A percentile compares a stretch with the other conserved stretches of the same genome.
Conservation (phyloP, 1,140 invertebrate genomes). For the Lepidurus arcticus region DNA sequence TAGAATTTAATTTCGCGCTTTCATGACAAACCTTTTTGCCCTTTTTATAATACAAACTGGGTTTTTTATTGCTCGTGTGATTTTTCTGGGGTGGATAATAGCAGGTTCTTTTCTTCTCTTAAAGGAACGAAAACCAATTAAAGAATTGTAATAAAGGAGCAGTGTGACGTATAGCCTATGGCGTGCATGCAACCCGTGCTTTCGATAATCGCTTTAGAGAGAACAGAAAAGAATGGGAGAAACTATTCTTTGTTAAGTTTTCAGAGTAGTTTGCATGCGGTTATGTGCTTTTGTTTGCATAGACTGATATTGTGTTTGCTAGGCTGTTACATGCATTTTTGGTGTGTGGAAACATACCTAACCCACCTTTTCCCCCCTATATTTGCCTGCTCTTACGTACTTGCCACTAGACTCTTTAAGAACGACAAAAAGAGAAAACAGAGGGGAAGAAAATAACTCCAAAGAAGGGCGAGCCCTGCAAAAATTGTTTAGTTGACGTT, state of each 20-base stretch:
- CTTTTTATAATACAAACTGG: neutral
- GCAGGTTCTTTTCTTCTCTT: neutral
- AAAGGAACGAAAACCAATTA: neutral
- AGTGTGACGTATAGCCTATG: neutral
- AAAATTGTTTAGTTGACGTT: constrained; percentile 5
- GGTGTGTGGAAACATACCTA: too few relatives aligned
- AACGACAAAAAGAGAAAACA: too few relatives aligned
- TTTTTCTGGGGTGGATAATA: neutral
- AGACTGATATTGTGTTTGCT: neutral
- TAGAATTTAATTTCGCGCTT: neutral
- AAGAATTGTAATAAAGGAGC: neutral
- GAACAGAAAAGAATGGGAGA: neutral
- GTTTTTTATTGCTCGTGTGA: neutral
- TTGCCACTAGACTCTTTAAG: too few relatives aligned
- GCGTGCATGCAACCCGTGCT: neutral
- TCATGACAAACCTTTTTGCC: neutral
- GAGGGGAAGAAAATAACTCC: too few relatives aligned
- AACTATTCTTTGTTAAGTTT: neutral
- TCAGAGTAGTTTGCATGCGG: neutral
- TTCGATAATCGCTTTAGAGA: neutral
- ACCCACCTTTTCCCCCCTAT: too few relatives aligned
- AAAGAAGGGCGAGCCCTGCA: neutral
- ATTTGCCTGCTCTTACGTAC: too few relatives aligned
- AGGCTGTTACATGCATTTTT: neutral
- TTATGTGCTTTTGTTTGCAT: neutral